phyloP scores from a whole-genome alignment of 2,797 vertebrate species.

The Hippocampus kuda region DNA sequence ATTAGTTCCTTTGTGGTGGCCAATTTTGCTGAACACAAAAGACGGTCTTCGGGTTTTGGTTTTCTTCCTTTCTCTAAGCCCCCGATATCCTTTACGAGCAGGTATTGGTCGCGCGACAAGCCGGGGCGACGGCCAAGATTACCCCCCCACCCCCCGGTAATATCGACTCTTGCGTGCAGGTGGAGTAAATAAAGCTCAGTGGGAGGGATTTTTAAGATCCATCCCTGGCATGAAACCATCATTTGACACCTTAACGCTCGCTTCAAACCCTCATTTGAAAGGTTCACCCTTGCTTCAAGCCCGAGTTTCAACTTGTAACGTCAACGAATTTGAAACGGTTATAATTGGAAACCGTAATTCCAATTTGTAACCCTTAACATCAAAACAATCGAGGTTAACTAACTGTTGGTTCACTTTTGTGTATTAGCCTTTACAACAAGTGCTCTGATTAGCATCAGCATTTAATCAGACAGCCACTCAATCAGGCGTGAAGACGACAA shows the following conservation, averaged over 20 bases:
- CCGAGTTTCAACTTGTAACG: neutral
- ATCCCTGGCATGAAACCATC: conserved; percentile 37
- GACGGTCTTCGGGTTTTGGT: conserved; percentile 52
- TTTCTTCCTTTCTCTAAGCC: conserved; percentile 48
- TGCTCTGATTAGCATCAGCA: conserved; percentile 64
- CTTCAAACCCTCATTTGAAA: neutral
- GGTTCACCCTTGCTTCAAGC: neutral
- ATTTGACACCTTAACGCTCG: neutral
- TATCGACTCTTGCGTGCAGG: conserved; percentile 46
- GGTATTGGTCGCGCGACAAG: conserved; percentile 58
- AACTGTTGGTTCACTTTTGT: too few relatives aligned
- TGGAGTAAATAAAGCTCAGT: conserved; percentile 53
- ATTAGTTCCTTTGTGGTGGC: conserved; percentile 71
- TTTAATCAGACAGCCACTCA: conserved; percentile 65
- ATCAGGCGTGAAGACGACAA: conserved; percentile 64
- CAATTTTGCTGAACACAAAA: conserved; percentile 63
- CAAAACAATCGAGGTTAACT: too few relatives aligned
- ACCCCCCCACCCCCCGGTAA: conserved; percentile 48
- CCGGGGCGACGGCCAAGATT: conserved; percentile 43
- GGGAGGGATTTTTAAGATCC: conserved; percentile 40
- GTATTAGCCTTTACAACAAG: conserved; percentile 37
- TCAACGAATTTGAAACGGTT: too few relatives aligned
- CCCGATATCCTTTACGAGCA: conserved; percentile 27
- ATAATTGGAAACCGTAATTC: conserved; percentile 20
- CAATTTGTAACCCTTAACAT: too few relatives aligned